These are phyloP conservation scores for Dicyrtomina minuta DNA, from an alignment of 2,888 invertebrate genomes.

Conservation along the genomic window DNA sequence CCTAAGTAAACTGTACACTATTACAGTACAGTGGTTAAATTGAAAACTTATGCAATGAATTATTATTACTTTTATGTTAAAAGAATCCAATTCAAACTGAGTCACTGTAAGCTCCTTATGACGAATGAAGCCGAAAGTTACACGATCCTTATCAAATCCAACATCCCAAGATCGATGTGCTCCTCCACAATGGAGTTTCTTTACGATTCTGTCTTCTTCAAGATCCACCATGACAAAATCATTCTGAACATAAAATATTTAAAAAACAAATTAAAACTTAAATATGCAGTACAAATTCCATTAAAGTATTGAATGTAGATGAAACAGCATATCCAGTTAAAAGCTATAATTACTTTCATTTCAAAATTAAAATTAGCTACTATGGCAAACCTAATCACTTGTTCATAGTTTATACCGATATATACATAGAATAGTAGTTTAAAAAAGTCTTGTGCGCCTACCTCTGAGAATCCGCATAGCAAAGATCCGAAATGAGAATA, in stretches of 20 bases:
- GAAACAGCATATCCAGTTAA: background rate
- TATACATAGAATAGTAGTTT: too few species aligned
- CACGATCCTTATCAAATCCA: background rate
- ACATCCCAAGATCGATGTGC: conserved; percentile 29
- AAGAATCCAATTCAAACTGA: background rate
- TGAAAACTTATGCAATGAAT: too few species aligned
- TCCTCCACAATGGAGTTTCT: conserved; percentile 25
- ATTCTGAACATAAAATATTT: conserved; percentile 5
- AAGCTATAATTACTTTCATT: too few species aligned
- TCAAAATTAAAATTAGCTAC: too few species aligned
- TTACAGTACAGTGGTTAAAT: too few species aligned
- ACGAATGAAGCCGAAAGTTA: conserved; percentile 24
- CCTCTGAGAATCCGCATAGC: conserved; percentile 27
- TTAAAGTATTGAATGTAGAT: too few species aligned
- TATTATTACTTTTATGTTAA: conserved; percentile 18
- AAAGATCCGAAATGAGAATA: background rate
- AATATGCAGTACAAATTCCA: background rate
- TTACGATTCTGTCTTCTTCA: conserved; percentile 14
- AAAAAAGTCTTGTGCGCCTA: too few species aligned
- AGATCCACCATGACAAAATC: conserved; percentile 19
- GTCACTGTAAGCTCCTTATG: conserved; percentile 2
- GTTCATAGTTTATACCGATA: too few species aligned
- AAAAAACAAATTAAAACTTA: background rate
- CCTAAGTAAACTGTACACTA: too few species aligned
- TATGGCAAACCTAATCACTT: too few species aligned